Evolutionary conservation across 2,797 vertebrate genomes (phyloP).

Genomic region (Melanotaenia maccullochi): DNA sequence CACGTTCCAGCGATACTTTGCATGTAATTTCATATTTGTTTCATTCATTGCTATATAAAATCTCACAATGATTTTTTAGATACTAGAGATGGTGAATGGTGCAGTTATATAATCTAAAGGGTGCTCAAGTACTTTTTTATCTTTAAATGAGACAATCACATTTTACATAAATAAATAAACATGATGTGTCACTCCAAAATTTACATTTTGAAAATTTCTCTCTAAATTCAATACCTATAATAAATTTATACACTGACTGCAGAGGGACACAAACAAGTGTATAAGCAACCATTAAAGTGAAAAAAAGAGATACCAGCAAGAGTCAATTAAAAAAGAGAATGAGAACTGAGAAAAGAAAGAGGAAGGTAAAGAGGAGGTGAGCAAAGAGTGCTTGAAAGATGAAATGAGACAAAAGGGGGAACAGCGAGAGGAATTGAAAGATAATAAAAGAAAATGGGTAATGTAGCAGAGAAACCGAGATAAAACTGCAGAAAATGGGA

Average conservation of each 20-base stretch:
- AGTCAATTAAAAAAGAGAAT: no score
- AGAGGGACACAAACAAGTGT: background rate
- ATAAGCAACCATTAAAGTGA: background rate
- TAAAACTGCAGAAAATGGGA: slow-evolving; percentile 5
- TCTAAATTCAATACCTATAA: background rate
- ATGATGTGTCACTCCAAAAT: background rate
- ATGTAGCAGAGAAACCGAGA: slow-evolving; percentile 4
- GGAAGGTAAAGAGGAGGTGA: background rate
- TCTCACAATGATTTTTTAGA: slow-evolving; percentile 17
- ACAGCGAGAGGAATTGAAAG: background rate
- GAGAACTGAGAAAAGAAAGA: background rate
- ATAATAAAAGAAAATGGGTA: slow-evolving; percentile 4
- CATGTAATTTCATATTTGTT: slow-evolving; percentile 40
- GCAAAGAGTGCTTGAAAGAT: background rate
- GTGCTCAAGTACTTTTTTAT: background rate
- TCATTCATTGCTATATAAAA: slow-evolving; percentile 32
- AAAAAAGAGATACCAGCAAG: background rate
- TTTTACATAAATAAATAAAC: no score
- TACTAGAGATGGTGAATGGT: background rate
- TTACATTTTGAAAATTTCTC: background rate
- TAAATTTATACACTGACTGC: background rate
- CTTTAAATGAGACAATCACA: background rate
- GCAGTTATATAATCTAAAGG: background rate
- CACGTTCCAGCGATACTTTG: slow-evolving; percentile 16
- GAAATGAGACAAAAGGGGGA: background rate